Evolutionary conservation across 2,888 invertebrate genomes (phyloP), one percentile per base, ranked within the genome.

Genomic region (Lysandra bellargus): DNA sequence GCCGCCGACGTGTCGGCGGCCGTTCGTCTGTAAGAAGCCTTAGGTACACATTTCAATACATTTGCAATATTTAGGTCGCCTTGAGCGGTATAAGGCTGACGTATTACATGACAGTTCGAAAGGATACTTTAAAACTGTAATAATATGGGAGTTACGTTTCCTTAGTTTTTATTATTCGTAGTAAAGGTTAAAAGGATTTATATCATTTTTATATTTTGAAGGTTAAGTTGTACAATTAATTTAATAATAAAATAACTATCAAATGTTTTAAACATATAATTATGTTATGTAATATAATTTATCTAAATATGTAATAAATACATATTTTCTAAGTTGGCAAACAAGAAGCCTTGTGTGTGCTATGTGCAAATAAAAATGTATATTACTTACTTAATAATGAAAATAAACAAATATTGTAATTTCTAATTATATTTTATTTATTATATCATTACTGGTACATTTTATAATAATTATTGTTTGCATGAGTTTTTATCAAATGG

Each of bases 371-470:
- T 69, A 69, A 69, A 33, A 23, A 9, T 1, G 17, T 69, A 69
- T 69, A 14, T 69, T 49, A 37, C 37, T 33, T 33, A 33, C 33
- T 37, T 37, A 49, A 12, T 30, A 69, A 33, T 12, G 9, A 69
- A 69, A 33, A 33, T 4, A 69, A 69, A 37, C 14, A 69, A 69
- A 69, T 69, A 14, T 69, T 69, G 33, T 69, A 14, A 17, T 69
- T 69, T 69, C 69, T 69, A 37, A 37, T 64, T 64, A 64, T 64
- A 17, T 64, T 23, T 61, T 64, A 64, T 69, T 69, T 37, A 69
- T 69, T 37, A 69, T 69, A 33, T 33, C 30, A 69, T 33, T 69
- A 69, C 69, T 33, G 69, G 69, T 69, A 69, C 69, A 69, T 69
- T 37, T 69, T 69, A 23, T 33, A 17, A 23, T 33, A 37, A 69